Conservation (phyloP, 2,113 vertebrate genomes). For the Sorex araneus region DNA sequence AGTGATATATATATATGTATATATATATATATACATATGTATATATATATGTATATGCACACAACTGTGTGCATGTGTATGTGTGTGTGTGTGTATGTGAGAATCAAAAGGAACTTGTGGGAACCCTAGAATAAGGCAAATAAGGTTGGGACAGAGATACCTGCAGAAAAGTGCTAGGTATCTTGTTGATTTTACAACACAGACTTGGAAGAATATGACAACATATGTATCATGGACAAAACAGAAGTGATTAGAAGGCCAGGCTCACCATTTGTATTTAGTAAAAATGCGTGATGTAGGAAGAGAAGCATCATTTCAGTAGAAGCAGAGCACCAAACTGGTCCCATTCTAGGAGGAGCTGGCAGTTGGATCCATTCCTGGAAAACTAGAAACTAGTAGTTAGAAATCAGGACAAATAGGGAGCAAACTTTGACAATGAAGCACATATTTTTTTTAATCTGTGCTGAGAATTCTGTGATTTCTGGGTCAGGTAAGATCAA, state of each 20-base stretch:
- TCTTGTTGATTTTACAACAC: neutral
- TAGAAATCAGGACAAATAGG: neutral
- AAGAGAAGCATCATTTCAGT: neutral
- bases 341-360: neutral
- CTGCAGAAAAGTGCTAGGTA: neutral
- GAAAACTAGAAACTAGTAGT: neutral
- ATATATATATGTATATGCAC: too few species aligned
- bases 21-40: too few species aligned
- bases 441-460: neutral
- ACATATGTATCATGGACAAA: neutral
- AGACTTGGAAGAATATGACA: neutral
- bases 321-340: neutral
- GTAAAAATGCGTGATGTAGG: neutral
- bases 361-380: neutral
- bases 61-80: too few species aligned
- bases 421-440: neutral
- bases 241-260: constrained; percentile 5
- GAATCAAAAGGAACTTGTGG: constrained; percentile 7
- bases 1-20: too few species aligned
- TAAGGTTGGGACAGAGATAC: neutral
- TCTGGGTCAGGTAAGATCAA: neutral
- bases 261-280: neutral
- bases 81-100: neutral
- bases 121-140: neutral
- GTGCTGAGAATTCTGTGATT: constrained; percentile 34